Base-by-base conservation (phyloP, 1,140 invertebrate genomes). In the Aradophagus sp. region DNA sequence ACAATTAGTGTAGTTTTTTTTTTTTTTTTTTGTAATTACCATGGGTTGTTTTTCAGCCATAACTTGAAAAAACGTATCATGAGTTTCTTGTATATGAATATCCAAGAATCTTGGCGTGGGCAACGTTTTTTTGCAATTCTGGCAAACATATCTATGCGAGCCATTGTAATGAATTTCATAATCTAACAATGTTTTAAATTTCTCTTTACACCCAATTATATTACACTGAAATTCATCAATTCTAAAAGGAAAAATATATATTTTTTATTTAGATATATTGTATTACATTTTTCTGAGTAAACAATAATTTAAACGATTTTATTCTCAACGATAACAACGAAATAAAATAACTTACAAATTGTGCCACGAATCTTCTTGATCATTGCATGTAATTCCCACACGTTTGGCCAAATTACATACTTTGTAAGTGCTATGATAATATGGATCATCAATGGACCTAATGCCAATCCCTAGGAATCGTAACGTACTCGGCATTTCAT, bases 1-100 rank as follows among this genome's bases (percentile, higher is more conserved):
- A n/a, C n/a, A n/a, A n/a, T n/a, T n/a, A n/a, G n/a, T n/a, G n/a
- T n/a, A n/a, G n/a, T n/a, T n/a, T n/a, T n/a, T n/a, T n/a, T n/a
- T n/a, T n/a, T n/a, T n/a, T n/a, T n/a, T n/a, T n/a, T n/a, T n/a
- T n/a, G n/a, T 42, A 32, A 17, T 39, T 86, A 91, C 90, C 82
- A 90, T 89, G 8, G 91, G 87, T 79, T 89, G 87, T 44, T 85
- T 87, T 26, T 87, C 80, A 0, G 90, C 86, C 71, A 87, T 80
- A 1, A 89, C 87, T 45, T 88, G 85, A 45, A 93, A 93, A 73
- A 90, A 92, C 1, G 87, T 89, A 74, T 93, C 91, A 34, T 93
- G 91, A 0, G 73, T 84, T 73, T 93, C 91, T 55, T 89, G 86
- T 42, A 92, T 80, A 74, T 93, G 92, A 32, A 93, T 83, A 69